Evolutionary conservation across 2,888 invertebrate genomes (phyloP).

Genomic region (Buathra laborator): DNA sequence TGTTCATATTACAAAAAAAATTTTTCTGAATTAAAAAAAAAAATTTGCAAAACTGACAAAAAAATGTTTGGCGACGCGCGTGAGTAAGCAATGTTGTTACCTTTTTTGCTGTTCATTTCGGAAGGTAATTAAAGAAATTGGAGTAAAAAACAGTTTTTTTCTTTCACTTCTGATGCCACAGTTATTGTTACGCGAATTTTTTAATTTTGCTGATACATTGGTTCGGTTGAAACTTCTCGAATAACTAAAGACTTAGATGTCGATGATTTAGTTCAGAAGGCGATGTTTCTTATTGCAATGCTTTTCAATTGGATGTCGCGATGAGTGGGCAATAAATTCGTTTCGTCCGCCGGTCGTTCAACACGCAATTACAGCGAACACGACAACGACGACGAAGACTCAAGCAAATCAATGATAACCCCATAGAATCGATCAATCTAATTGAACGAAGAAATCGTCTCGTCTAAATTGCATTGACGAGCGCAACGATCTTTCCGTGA

Average conservation of each 20-base stretch:
- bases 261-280: background rate
- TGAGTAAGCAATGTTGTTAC: no score
- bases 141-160: no score
- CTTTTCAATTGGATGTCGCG: background rate
- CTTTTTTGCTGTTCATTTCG: no score
- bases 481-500: conserved; percentile 17
- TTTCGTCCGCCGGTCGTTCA: background rate
- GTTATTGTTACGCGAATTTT: no score
- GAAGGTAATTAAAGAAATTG: no score
- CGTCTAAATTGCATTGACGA: conserved; percentile 20
- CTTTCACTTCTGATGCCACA: no score
- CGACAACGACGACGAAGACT: conserved; percentile 6
- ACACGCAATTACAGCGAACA: conserved; percentile 13
- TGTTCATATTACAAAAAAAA: no score
- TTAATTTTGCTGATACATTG: no score
- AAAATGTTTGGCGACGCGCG: no score
- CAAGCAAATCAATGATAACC: conserved; percentile 10
- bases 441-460: conserved; percentile 26
- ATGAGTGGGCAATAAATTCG: background rate
- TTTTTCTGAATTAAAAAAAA: no score
- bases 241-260: background rate
- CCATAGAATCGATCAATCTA: background rate
- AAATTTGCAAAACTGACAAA: no score
- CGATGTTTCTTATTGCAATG: background rate
- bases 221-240: no score